Percentiles rank a stretch among this genome's conserved stretches.
These are phyloP conservation scores for Camelus bactrianus DNA, from an alignment of 2,113 vertebrate species.

Conservation along the genomic window DNA sequence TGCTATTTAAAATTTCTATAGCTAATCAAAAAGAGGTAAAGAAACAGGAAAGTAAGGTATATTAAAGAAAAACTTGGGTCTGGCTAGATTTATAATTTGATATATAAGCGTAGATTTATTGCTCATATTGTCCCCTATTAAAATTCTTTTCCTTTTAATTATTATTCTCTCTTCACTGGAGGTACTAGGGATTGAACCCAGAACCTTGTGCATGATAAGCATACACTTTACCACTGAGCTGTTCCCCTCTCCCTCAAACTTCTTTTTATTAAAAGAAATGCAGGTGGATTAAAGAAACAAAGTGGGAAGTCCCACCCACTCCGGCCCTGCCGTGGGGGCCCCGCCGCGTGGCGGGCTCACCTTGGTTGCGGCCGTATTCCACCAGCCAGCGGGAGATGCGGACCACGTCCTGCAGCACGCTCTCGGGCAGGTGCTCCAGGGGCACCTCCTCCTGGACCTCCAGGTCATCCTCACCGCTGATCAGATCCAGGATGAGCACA, in stretches of 20 bases:
- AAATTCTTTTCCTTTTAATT: background rate
- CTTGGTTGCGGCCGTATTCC: constrained; percentile 97
- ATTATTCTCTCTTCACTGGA: no score
- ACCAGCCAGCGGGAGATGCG: constrained; percentile 97
- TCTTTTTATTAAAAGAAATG: background rate
- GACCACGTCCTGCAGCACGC: constrained; percentile 93
- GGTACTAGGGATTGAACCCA: no score
- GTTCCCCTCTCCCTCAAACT: no score
- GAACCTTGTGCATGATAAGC: no score
- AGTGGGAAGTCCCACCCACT: accelerated
- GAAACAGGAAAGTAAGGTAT: background rate
- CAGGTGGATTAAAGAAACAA: background rate
- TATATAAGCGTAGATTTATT: background rate
- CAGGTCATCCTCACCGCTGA: constrained; percentile 94
- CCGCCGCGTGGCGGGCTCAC: constrained; percentile 78
- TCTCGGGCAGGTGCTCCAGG: constrained; percentile 96
- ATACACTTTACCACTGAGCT: no score
- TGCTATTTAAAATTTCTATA: background rate
- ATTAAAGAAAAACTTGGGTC: background rate
- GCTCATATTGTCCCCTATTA: background rate
- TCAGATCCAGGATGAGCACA: constrained; percentile 96
- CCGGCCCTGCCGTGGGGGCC: accelerated
- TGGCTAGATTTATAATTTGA: background rate
- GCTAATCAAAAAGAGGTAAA: background rate
- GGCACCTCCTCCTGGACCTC: constrained; percentile 94